A percentile compares a stretch with the other conserved stretches of the same genome.
These are phyloP conservation scores for Ypsolopha sequella DNA, from an alignment of 2,888 invertebrate genomes.

Conservation along the genomic window DNA sequence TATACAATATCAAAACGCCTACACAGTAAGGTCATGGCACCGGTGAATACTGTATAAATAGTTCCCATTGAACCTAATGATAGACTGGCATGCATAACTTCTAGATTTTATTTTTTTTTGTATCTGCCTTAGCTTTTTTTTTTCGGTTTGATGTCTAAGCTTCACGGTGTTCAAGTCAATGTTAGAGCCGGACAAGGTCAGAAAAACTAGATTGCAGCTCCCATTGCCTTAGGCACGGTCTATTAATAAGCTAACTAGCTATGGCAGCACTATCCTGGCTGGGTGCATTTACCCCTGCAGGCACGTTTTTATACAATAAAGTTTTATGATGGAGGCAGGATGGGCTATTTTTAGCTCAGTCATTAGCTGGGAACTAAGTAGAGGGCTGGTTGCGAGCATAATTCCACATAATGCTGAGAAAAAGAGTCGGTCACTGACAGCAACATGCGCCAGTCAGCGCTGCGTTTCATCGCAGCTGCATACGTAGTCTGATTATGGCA, in stretches of 20 bases:
- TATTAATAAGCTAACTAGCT: conserved; percentile 22
- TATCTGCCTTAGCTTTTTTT: background rate
- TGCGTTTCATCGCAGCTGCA: too few relatives aligned
- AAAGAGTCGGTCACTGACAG: background rate
- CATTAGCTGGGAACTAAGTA: conserved; percentile 24
- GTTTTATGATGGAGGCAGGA: conserved; percentile 21
- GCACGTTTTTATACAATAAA: conserved; percentile 24
- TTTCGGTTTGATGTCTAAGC: background rate
- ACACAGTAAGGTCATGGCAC: background rate
- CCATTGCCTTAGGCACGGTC: conserved; percentile 15
- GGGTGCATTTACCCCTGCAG: conserved; percentile 26
- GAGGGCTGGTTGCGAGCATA: conserved; percentile 12
- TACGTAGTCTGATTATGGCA: too few relatives aligned
- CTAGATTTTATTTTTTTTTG: too few relatives aligned
- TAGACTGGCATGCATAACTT: background rate
- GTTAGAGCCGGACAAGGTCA: background rate
- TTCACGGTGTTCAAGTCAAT: background rate
- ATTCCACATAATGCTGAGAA: background rate
- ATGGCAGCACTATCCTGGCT: conserved; percentile 16
- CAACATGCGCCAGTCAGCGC: background rate
- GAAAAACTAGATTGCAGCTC: conserved; percentile 27
- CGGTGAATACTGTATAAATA: background rate
- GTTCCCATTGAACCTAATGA: conserved; percentile 1
- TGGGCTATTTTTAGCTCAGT: conserved; percentile 27
- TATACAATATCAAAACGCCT: background rate